Evolutionary conservation across 2,888 invertebrate genomes (phyloP).

Genomic region (Chloromyia formosa): DNA sequence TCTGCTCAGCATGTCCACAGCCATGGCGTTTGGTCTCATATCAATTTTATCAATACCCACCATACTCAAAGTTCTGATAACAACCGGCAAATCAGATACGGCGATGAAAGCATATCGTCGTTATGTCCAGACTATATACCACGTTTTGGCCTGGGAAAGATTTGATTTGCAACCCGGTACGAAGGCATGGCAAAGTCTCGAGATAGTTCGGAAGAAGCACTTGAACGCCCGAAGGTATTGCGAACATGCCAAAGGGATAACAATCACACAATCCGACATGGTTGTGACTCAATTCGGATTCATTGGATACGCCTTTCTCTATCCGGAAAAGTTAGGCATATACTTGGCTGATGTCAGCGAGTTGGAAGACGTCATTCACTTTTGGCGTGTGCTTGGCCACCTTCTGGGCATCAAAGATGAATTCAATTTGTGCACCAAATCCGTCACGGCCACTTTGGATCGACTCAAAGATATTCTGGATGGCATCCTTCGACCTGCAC

Average conservation of each 20-base stretch:
- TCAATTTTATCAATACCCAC: conserved; percentile 79
- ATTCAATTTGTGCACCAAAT: conserved; percentile 75
- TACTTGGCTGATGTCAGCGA: conserved; percentile 68
- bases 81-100: conserved; percentile 76
- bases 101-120: conserved; percentile 75
- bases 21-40: conserved; percentile 80
- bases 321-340: conserved; percentile 73
- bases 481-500: conserved; percentile 70
- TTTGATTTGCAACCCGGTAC: conserved; percentile 70
- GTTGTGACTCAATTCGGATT: conserved; percentile 89
- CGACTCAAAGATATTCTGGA: conserved; percentile 67
- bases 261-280: conserved; percentile 84
- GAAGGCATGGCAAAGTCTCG: conserved; percentile 75
- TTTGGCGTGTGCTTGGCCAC: conserved; percentile 85
- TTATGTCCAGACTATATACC: conserved; percentile 84
- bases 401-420: conserved; percentile 85
- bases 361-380: conserved; percentile 79
- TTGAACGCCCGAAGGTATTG: conserved; percentile 69
- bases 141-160: conserved; percentile 83
- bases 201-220: conserved; percentile 74
- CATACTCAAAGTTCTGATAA: conserved; percentile 75
- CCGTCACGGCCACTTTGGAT: conserved; percentile 69
- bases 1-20: conserved; percentile 73
- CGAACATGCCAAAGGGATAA: conserved; percentile 62
- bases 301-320: conserved; percentile 76